Conservation (phyloP, 2,888 invertebrate genomes). For the Trissoscelio sp. region DNA sequence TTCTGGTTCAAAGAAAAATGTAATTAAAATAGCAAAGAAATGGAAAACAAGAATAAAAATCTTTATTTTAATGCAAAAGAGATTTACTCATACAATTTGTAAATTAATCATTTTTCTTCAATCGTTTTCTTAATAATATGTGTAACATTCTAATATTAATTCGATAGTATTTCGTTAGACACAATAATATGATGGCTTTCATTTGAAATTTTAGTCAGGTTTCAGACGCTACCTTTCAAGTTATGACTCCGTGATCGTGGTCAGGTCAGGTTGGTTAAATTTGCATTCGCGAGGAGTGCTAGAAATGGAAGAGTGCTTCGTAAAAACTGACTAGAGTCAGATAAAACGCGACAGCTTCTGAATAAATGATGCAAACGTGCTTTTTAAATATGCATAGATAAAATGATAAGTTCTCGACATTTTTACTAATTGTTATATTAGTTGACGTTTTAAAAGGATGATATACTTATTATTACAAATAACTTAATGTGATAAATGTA, state of each 20-base stretch:
- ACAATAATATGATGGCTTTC: conserved; percentile 49
- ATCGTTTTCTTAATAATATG: too few relatives aligned
- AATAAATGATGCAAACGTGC: conserved; percentile 42
- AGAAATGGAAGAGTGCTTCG: conserved; percentile 59
- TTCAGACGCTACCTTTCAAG: conserved; percentile 64
- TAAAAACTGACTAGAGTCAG: conserved; percentile 54
- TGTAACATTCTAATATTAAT: conserved; percentile 31
- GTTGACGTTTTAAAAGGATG: not conserved
- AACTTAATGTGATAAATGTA: too few relatives aligned
- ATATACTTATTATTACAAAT: too few relatives aligned
- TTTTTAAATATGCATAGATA: conserved; percentile 44
- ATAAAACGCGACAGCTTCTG: conserved; percentile 51
- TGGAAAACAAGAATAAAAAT: too few relatives aligned
- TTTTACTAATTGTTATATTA: not conserved
- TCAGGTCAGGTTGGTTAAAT: conserved; percentile 66
- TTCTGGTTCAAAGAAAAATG: too few relatives aligned
- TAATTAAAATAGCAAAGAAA: too few relatives aligned
- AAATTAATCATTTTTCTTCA: too few relatives aligned
- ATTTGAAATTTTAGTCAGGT: conserved; percentile 66
- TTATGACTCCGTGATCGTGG: conserved; percentile 63
- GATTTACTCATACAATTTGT: too few relatives aligned
- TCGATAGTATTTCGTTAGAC: conserved; percentile 35
- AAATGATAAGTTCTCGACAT: conserved; percentile 11
- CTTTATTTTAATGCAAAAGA: too few relatives aligned
- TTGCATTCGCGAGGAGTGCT: conserved; percentile 61